A percentile compares a stretch with the other conserved stretches of the same genome.
Evolutionary conservation across 64 coral and sea anemone species (phyloP).

Genomic region (Stichodactyla helianthus): DNA sequence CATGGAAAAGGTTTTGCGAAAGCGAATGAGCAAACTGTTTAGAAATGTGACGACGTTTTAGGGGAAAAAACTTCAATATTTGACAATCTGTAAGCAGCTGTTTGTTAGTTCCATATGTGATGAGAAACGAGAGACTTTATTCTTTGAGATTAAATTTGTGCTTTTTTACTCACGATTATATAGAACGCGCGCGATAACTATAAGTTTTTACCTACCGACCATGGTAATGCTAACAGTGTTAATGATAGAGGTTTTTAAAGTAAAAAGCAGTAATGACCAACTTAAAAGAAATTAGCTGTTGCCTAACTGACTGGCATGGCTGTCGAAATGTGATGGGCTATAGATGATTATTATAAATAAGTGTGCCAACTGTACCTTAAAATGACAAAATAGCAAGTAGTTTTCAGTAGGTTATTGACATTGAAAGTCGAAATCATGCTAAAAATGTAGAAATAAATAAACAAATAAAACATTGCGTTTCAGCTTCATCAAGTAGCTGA

Average conservation of each 20-base stretch:
- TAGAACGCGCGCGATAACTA: background rate
- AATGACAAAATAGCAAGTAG: background rate
- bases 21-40: background rate
- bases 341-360: background rate
- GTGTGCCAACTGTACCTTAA: background rate
- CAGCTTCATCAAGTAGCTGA: too few relatives aligned
- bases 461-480: background rate
- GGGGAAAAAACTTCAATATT: background rate
- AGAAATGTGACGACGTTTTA: background rate
- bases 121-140: background rate
- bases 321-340: background rate
- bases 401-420: background rate
- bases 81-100: background rate
- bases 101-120: background rate
- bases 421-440: background rate
- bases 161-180: background rate
- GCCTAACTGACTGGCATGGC: background rate
- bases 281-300: background rate
- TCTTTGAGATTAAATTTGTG: background rate
- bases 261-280: background rate
- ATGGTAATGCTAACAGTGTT: background rate
- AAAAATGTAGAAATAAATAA: background rate
- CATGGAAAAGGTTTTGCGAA: background rate
- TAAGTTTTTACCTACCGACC: background rate
- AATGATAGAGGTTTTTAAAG: background rate